These are phyloP conservation scores for Amphimallon solstitiale DNA, from an alignment of 2,888 invertebrate genomes.

Conservation along the genomic window DNA sequence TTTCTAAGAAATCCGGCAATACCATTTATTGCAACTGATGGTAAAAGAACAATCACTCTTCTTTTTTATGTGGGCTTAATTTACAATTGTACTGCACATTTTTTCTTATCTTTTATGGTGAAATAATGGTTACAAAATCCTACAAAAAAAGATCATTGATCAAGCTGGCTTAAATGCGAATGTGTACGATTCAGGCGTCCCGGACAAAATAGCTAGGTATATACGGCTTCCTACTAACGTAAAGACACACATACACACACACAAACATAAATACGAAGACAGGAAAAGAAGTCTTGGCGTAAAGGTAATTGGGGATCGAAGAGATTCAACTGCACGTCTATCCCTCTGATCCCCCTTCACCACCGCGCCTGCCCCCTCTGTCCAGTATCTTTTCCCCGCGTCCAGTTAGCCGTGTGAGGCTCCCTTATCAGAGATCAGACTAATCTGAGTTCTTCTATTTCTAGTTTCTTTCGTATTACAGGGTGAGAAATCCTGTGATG, in stretches of 20 bases:
- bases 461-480: constrained; percentile 57
- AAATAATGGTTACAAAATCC: constrained; percentile 48
- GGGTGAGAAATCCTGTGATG: constrained; percentile 56
- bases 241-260: constrained; percentile 1
- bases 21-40: no score
- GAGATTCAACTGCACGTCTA: constrained; percentile 39
- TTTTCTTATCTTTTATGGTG: constrained; percentile 16
- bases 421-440: constrained; percentile 58
- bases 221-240: constrained; percentile 11
- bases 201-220: constrained; percentile 37
- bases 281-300: constrained; percentile 46
- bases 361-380: constrained; percentile 8
- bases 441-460: constrained; percentile 60
- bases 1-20: no score
- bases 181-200: constrained; percentile 40
- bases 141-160: constrained; percentile 50
- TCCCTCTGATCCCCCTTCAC: neutral
- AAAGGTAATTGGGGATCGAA: constrained; percentile 52
- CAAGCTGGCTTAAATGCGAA: constrained; percentile 46
- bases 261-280: constrained; percentile 2
- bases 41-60: no score
- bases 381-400: constrained; percentile 18
- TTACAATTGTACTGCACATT: neutral
- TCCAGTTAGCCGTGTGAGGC: constrained; percentile 47
- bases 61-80: no score